These are phyloP conservation scores for Ptilodon capucinus DNA, from an alignment of 2,888 invertebrate genomes.

Conservation along the genomic window DNA sequence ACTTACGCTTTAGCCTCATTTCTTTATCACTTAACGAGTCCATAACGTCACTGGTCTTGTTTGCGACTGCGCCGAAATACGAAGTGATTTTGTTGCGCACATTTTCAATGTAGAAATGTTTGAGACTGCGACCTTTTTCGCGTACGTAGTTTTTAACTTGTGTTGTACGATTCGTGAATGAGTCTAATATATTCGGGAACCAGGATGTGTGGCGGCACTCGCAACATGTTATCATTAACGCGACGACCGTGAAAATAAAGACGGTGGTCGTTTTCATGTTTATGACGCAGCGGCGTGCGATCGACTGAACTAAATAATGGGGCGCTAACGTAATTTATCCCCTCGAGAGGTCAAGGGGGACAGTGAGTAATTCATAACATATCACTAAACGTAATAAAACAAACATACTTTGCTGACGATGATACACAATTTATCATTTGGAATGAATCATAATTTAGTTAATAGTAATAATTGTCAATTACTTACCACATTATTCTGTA, in stretches of 20 bases:
- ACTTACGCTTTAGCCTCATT: conserved; percentile 48
- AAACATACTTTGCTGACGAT: neutral
- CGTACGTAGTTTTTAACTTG: conserved; percentile 59
- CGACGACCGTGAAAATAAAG: conserved; percentile 42
- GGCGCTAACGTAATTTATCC: conserved; percentile 51
- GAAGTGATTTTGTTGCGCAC: conserved; percentile 57
- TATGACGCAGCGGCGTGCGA: conserved; percentile 17
- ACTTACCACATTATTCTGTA: too few relatives aligned
- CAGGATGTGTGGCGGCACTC: conserved; percentile 52
- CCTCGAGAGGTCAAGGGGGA: conserved; percentile 59
- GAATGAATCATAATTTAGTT: conserved; percentile 20
- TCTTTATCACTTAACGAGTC: conserved; percentile 23
- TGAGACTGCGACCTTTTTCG: conserved; percentile 57
- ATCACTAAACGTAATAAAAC: neutral
- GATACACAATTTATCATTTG: conserved; percentile 18
- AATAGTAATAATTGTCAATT: too few relatives aligned
- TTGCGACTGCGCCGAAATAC: conserved; percentile 43
- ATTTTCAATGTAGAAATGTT: conserved; percentile 57
- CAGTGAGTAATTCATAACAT: conserved; percentile 39
- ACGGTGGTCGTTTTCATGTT: conserved; percentile 56
- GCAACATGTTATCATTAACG: conserved; percentile 40
- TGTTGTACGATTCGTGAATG: conserved; percentile 57
- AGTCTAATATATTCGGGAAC: conserved; percentile 61
- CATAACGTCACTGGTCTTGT: conserved; percentile 10
- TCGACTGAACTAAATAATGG: conserved; percentile 49